Evolutionary conservation across 2,113 vertebrate genomes (phyloP).

Genomic region (Solenodon paradoxus): DNA sequence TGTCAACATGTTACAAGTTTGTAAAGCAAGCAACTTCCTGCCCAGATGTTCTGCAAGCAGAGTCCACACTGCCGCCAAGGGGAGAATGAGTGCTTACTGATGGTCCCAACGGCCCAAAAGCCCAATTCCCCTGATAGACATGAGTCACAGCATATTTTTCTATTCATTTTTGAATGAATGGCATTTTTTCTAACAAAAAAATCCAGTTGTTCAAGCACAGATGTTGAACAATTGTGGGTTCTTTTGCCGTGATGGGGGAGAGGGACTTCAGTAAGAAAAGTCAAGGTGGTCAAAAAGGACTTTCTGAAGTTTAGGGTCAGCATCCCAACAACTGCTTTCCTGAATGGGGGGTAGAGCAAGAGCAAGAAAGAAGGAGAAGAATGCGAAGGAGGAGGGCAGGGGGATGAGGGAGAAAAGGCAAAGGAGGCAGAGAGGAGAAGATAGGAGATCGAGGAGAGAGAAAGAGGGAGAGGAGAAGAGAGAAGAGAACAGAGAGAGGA

Average conservation of each 20-base stretch:
- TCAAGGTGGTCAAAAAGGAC: background rate
- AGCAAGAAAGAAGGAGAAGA: too few relatives aligned
- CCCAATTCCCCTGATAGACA: background rate
- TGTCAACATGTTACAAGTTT: background rate
- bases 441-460: too few relatives aligned
- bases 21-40: background rate
- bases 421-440: too few relatives aligned
- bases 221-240: background rate
- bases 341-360: too few relatives aligned
- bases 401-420: too few relatives aligned
- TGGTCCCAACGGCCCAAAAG: background rate
- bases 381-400: too few relatives aligned
- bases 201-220: background rate
- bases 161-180: background rate
- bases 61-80: background rate
- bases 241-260: background rate
- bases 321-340: background rate
- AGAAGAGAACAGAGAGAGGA: background rate
- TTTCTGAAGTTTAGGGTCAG: background rate
- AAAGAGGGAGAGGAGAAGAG: accelerated
- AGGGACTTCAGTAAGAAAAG: background rate
- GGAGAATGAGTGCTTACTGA: background rate
- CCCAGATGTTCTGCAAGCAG: too few relatives aligned
- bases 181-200: background rate
- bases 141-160: background rate